Evolutionary conservation across 2,113 vertebrate genomes (phyloP), one percentile per base, ranked within the genome.

Genomic region (Monopterus albus): DNA sequence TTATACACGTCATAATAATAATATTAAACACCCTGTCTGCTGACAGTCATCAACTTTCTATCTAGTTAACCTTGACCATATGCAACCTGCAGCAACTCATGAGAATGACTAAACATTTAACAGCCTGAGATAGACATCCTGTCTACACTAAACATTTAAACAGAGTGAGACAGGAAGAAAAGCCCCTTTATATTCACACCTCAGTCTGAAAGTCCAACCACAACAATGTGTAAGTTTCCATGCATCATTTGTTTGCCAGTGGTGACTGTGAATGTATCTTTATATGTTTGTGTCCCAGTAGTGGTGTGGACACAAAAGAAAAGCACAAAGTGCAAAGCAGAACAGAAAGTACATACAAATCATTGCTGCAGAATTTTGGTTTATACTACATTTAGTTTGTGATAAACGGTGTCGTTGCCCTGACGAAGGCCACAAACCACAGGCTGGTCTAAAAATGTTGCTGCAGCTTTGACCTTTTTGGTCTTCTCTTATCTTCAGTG

Each of bases 201-300:
- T 25, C 4, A 9, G 9, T 50, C 23, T 70, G 49, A 70, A 43
- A 68, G 11, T 2, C 18, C 7, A 11, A 66, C 74, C 69, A 67
- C 82, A 66, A 25, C 10, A 8, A n/a, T 46, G 63, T 33, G 29
- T 0, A 57, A 66, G 67, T 82, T 82, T 82, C 79, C 75, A 50
- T 71, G 8, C 49, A 38, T 38, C 39, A 40, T 5, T 63, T 35
- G 17, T 14, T 26, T 29, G 25, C 40, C 57, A 42, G 11, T 0
- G 25, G 33, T 47, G 43, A 20, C 38, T 25, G 0, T 47, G 11
- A 52, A 18, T 52, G 23, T 18, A 6, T 46, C 1, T 58, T 31
- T 12, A 2, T 0, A 40, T 25, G n/a, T 35, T 7, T 49, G 2
- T 50, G 14, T 39, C n/a, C n/a, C n/a, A n/a, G n/a, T n/a, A n/a